Conservation (phyloP, 2,113 vertebrate species). For the Neodon shergylaensis region DNA sequence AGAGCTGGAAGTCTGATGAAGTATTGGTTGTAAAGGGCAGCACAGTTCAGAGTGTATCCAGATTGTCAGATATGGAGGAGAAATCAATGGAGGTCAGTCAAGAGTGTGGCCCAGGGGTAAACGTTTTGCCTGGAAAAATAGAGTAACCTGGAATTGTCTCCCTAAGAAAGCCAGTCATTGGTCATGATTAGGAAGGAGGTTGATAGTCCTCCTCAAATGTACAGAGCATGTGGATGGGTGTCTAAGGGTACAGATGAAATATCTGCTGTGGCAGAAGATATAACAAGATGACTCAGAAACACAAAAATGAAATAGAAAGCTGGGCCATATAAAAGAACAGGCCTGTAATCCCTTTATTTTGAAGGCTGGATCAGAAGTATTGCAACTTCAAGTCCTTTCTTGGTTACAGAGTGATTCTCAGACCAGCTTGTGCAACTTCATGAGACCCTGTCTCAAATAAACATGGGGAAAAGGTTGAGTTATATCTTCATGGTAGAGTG, state of each 20-base stretch:
- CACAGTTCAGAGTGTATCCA: background rate
- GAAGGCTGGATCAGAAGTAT: background rate
- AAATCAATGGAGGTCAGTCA: background rate
- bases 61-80: background rate
- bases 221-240: background rate
- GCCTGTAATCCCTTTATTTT: background rate
- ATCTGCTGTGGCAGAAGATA: background rate
- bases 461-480: too few species aligned
- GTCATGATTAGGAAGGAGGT: background rate
- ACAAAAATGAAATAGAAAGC: background rate
- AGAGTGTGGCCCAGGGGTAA: background rate
- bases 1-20: background rate
- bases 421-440: background rate
- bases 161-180: background rate
- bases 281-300: background rate
- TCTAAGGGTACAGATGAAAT: background rate
- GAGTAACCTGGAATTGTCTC: background rate
- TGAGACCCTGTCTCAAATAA: background rate
- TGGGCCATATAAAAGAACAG: background rate
- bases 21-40: background rate
- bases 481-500: too few species aligned
- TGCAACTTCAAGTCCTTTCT: background rate
- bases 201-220: background rate
- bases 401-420: background rate
- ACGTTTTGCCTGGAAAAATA: background rate